Conservation (phyloP, 1,140 invertebrate species). For the Drosophila baimaii region DNA sequence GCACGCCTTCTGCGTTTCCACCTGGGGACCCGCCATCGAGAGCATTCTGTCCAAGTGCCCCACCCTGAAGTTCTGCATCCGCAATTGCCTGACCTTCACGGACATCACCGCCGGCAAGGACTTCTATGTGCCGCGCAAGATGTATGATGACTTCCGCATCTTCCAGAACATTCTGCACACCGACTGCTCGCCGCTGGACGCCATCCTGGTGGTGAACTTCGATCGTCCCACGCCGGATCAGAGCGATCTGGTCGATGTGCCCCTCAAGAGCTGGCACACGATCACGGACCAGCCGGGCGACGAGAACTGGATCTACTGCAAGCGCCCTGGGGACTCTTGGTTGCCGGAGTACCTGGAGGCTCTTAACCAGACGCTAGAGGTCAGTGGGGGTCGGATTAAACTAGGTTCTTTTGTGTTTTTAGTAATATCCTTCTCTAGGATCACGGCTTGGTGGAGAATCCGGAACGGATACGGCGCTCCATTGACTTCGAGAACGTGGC, state of each 20-base stretch:
- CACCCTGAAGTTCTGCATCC: conserved; percentile 77
- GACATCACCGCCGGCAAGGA: conserved; percentile 74
- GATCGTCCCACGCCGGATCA: conserved; percentile 39
- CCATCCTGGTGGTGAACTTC: conserved; percentile 76
- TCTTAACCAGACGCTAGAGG: conserved; percentile 63
- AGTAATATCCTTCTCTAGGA: conserved; percentile 12
- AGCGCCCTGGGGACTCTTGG: conserved; percentile 60
- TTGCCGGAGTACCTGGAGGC: conserved; percentile 61
- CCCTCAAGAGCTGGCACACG: conserved; percentile 14
- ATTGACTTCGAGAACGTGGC: conserved; percentile 78
- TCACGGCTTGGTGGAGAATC: conserved; percentile 69
- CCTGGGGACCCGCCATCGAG: conserved; percentile 79
- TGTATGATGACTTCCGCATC: conserved; percentile 64
- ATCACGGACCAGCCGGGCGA: conserved; percentile 4
- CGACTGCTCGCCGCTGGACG: conserved; percentile 69
- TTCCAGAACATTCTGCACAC: conserved; percentile 63
- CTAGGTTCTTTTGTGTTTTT: neutral
- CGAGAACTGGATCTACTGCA: conserved; percentile 65
- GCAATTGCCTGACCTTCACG: conserved; percentile 73
- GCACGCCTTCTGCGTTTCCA: conserved; percentile 74
- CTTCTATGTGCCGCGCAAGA: conserved; percentile 70
- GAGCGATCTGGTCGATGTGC: conserved; percentile 48
- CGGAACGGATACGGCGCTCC: conserved; percentile 54
- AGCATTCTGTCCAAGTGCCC: conserved; percentile 76
- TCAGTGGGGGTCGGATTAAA: conserved; percentile 15